Evolutionary conservation across 2,888 invertebrate genomes (phyloP).

Genomic region (Tinea trinotella): DNA sequence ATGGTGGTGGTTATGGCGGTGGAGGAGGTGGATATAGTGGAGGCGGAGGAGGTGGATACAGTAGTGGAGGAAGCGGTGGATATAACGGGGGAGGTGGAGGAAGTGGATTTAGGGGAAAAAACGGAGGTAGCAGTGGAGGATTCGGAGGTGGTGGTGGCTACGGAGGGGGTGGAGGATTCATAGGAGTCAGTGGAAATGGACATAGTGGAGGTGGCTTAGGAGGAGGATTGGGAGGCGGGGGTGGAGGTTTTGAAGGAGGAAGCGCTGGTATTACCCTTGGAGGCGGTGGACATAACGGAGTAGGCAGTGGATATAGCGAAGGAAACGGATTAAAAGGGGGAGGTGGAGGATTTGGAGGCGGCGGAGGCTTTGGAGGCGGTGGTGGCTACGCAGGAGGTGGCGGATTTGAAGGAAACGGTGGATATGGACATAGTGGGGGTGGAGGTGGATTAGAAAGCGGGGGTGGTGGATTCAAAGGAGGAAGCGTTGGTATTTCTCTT

Average conservation of each 20-base stretch:
- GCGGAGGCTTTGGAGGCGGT: slow-evolving; percentile 4
- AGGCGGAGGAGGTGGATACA: slow-evolving; percentile 45
- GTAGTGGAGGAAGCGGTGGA: slow-evolving; percentile 34
- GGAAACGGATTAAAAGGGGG: slow-evolving; percentile 23
- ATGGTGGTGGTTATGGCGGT: slow-evolving; percentile 41
- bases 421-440: slow-evolving; percentile 2
- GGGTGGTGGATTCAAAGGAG: slow-evolving; percentile 25
- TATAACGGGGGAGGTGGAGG: slow-evolving; percentile 29
- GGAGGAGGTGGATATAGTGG: slow-evolving; percentile 58
- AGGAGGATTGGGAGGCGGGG: slow-evolving; percentile 25
- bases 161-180: slow-evolving; percentile 23
- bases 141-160: slow-evolving; percentile 26
- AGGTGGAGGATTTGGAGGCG: slow-evolving; percentile 23
- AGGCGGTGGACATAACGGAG: slow-evolving; percentile 25
- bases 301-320: slow-evolving; percentile 20
- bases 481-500: slow-evolving; percentile 32
- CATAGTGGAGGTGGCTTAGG: slow-evolving; percentile 21
- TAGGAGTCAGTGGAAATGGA: slow-evolving; percentile 26
- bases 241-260: slow-evolving; percentile 26
- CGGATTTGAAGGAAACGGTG: slow-evolving; percentile 13
- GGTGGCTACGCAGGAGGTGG: slow-evolving; percentile 16
- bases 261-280: slow-evolving; percentile 29
- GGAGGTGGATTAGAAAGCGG: slow-evolving; percentile 24
- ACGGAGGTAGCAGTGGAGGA: slow-evolving; percentile 24
- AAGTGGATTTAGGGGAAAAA: slow-evolving; percentile 29